Evolutionary conservation across 2,888 invertebrate species (phyloP).

Genomic region (Hofmannophila pseudospretella): DNA sequence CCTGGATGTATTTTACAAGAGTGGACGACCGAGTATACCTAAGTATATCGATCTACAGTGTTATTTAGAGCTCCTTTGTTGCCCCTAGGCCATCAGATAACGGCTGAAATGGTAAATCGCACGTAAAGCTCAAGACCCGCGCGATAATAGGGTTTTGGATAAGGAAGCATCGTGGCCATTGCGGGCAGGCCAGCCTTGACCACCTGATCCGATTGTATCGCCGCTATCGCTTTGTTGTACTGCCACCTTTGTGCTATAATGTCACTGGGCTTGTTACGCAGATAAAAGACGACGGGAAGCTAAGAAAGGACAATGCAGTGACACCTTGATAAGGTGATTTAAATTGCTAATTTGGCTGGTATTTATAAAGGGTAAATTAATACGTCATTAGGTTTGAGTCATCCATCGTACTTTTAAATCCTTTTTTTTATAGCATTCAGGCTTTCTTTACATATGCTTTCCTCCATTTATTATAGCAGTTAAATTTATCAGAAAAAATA

Average conservation of each 20-base stretch:
- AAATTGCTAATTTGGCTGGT: too few species aligned
- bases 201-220: conserved; percentile 53
- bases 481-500: too few species aligned
- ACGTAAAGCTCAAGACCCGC: conserved; percentile 62
- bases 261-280: conserved; percentile 30
- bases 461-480: too few species aligned
- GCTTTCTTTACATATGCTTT: too few species aligned
- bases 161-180: conserved; percentile 31
- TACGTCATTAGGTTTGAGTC: too few species aligned
- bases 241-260: conserved; percentile 31
- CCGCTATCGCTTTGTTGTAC: conserved; percentile 34
- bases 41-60: conserved; percentile 55
- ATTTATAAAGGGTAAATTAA: too few species aligned
- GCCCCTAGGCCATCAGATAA: conserved; percentile 66
- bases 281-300: conserved; percentile 24
- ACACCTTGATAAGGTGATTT: not conserved
- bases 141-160: conserved; percentile 35
- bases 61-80: conserved; percentile 58
- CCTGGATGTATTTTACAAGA: conserved; percentile 9
- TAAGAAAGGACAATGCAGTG: not conserved
- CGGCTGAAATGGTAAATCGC: conserved; percentile 60
- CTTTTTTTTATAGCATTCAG: too few species aligned
- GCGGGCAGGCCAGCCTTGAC: conserved; percentile 48
- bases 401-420: too few species aligned
- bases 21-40: conserved; percentile 43